Base-by-base conservation (phyloP, 2,888 invertebrate species). In the Diaperis boleti region DNA sequence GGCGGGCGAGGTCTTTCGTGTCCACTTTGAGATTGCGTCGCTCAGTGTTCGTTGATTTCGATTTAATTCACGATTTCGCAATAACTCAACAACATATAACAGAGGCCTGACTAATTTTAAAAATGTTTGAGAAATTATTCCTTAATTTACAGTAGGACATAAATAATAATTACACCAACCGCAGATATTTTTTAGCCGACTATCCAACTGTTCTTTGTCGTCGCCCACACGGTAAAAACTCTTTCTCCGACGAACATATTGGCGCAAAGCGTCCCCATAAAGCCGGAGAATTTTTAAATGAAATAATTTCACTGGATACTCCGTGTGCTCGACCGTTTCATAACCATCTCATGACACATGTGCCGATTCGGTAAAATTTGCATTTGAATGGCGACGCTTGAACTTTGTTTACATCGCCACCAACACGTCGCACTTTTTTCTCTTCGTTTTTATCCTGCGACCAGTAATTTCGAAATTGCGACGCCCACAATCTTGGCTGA, bases 391-490 rank as follows among this genome's bases (percentile, higher is more conserved):
- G 45, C 56, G 56, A 20, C 56, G 42, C 42, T 41, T 33, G 22
- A 41, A 41, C 22, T 41, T 39, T 55, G 55, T 55, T 55, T 55
- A 55, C 55, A 42, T 41, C 42, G 42, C 41, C 55, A 39, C 41
- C 55, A 42, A 55, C 55, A 33, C 37, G 8, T 29, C 41, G 39
- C 31, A 13, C 20, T 44, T 44, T 56, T 42, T 54, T 54, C 49
- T 45, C 35, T 52, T 39, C 17, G 41, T 42, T 42, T 29, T 42
- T 54, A 26, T 31, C 41, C 18, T 18, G 29, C 11, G 50, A 18
- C 17, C 31, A n/a, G 44, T 45, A 45, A 56, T 56, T 56, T 56
- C 45, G 56, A 56, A 56, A 56, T 45, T 55, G 37, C 37, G 13
- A 6, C 31, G 44, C 56, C 56, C 22, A 56, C 56, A 4, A n/a